Conservation (phyloP, 2,113 vertebrate species). For the Octodon degus region DNA sequence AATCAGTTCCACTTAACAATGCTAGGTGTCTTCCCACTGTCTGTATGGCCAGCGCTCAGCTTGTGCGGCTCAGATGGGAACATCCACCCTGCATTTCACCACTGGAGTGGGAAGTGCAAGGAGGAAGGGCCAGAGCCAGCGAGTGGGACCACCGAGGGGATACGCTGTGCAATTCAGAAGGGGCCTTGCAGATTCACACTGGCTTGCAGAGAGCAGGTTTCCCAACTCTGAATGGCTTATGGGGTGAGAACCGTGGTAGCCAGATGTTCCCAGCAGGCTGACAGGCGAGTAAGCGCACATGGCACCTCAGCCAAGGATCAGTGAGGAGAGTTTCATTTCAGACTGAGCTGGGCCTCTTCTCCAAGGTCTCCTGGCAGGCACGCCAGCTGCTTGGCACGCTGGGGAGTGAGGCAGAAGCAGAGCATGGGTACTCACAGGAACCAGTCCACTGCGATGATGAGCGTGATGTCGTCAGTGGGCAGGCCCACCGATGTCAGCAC, state of each 20-base stretch:
- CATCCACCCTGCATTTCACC: neutral
- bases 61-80: neutral
- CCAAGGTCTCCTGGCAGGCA: neutral
- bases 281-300: neutral
- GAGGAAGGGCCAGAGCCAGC: neutral
- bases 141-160: neutral
- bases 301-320: neutral
- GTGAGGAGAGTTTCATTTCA: neutral
- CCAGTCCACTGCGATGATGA: conserved; percentile 99
- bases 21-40: neutral
- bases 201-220: conserved; percentile 52
- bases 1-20: neutral
- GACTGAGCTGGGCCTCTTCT: neutral
- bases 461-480: conserved; percentile 96
- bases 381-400: neutral
- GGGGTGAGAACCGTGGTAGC: conserved; percentile 48
- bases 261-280: neutral
- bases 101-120: neutral
- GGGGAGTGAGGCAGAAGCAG: rapidly evolving
- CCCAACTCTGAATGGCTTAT: conserved; percentile 49
- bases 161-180: conserved; percentile 44
- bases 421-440: conserved; percentile 93
- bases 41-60: neutral
- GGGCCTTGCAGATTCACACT: neutral
- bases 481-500: conserved; percentile 97